Percentiles rank a stretch among this genome's conserved stretches.
Evolutionary conservation across 2,888 invertebrate species (phyloP).

Genomic region (Adelognathus sp.): DNA sequence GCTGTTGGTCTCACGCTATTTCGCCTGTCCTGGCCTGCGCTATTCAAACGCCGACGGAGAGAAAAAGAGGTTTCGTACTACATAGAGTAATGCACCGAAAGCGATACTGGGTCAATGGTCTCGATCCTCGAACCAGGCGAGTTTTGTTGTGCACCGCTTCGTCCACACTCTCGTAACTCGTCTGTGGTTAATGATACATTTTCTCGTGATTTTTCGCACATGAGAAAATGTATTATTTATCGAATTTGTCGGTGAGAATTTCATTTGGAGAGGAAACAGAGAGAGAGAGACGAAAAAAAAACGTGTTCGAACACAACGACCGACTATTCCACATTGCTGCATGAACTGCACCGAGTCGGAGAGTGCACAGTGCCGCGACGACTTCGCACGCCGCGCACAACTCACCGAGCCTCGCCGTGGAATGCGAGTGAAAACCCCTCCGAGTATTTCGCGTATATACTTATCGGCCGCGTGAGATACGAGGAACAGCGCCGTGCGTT

Average conservation of each 20-base stretch:
- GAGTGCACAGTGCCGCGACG: conserved; percentile 29
- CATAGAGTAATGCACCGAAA: conserved; percentile 18
- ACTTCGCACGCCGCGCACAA: not conserved
- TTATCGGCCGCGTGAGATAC: conserved; percentile 55
- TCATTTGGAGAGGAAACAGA: not conserved
- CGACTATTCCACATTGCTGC: not conserved
- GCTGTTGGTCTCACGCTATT: conserved; percentile 36
- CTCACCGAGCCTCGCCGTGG: conserved; percentile 46
- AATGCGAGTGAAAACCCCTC: conserved; percentile 66
- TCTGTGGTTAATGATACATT: not conserved
- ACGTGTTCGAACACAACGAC: not conserved
- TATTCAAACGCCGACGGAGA: not conserved
- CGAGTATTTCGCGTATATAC: not conserved
- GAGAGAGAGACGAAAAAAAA: not conserved
- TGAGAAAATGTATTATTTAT: not conserved
- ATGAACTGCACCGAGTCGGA: not conserved
- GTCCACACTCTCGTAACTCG: not conserved
- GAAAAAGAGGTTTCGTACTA: not conserved
- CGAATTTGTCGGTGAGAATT: not conserved
- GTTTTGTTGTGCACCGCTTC: not conserved
- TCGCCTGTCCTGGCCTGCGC: not conserved
- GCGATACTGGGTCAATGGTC: conserved; percentile 61
- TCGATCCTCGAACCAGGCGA: conserved; percentile 26
- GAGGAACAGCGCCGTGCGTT: conserved; percentile 15
- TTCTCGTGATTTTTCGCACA: not conserved